Evolutionary conservation across 2,113 vertebrate genomes (phyloP).

Genomic region (Ctenodactylus gundi): DNA sequence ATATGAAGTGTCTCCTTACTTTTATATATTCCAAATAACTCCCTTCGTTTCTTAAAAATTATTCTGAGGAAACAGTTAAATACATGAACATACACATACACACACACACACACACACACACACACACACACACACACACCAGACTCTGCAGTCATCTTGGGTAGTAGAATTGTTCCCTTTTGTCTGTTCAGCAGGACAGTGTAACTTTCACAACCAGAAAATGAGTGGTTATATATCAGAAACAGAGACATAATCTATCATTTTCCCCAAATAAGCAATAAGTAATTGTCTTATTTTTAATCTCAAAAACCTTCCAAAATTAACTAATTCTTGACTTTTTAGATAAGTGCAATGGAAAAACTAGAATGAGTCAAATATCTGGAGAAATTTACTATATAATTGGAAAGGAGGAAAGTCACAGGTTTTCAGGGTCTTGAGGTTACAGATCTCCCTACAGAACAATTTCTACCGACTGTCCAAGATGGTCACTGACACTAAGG

Average conservation of each 20-base stretch:
- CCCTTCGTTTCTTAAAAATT: neutral
- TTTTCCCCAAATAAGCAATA: neutral
- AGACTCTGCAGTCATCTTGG: neutral
- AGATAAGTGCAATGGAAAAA: neutral
- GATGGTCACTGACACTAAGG: rapidly evolving
- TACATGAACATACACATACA: neutral
- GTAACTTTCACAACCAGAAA: neutral
- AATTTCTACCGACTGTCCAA: neutral
- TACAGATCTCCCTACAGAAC: neutral
- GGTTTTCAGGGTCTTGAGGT: neutral
- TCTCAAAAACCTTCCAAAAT: slow-evolving; percentile 1
- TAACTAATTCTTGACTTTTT: neutral
- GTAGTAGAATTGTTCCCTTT: neutral
- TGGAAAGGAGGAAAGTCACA: neutral
- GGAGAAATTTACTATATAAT: neutral
- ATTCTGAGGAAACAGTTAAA: neutral
- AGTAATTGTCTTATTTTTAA: neutral
- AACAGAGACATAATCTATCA: neutral
- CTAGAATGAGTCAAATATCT: neutral
- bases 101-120: neutral
- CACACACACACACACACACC: neutral
- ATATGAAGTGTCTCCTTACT: neutral
- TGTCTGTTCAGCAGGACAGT: neutral
- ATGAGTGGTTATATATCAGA: neutral
- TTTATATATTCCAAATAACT: neutral